Base-by-base conservation (phyloP, 2,797 vertebrate genomes). In the Acipenser oxyrinchus region DNA sequence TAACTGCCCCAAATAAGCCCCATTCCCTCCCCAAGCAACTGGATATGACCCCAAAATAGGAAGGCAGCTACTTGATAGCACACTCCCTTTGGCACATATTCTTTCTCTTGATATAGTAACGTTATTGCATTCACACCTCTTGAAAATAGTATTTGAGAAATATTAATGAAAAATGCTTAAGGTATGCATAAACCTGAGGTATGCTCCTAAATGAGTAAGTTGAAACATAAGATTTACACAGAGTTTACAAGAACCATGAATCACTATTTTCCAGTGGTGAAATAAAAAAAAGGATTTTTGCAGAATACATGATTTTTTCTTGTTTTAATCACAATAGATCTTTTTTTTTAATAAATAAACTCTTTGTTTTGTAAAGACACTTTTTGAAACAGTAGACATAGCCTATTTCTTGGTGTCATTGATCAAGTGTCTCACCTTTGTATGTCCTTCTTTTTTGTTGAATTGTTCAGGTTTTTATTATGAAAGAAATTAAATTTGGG, bases 341-440 rank as follows among this genome's bases (percentile, higher is more conserved):
- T 95, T 95, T 94, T 94, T 96, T 89, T 86, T 91, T 98, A 99
- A 99, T 99, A 99, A 99, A 98, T 98, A 98, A 95, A 94, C 95
- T 90, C 75, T 92, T 94, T 95, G 90, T 91, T 95, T 94, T 96
- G 93, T 95, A 96, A 98, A 98, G 95, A 99, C 94, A 98, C 93
- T 95, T 95, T 86, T 94, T 94, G 93, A 97, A 98, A 96, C 93
- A 92, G 91, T 92, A 93, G 93, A 93, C 93, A 92, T 93, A 97
- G 93, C 93, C 94, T 94, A 94, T 88, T 92, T 92, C 88, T 89
- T 91, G 95, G 89, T 90, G 90, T 94, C 89, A 91, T 83, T 94
- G 89, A 93, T 87, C 92, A 91, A 93, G 79, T 82, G 89, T 91
- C 89, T 85, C 76, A 78, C 78, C 78, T 74, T 73, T 81, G 79